These are phyloP conservation scores for Meloidogyne floridensis DNA, from an alignment of 1,140 invertebrate genomes.

Conservation along the genomic window DNA sequence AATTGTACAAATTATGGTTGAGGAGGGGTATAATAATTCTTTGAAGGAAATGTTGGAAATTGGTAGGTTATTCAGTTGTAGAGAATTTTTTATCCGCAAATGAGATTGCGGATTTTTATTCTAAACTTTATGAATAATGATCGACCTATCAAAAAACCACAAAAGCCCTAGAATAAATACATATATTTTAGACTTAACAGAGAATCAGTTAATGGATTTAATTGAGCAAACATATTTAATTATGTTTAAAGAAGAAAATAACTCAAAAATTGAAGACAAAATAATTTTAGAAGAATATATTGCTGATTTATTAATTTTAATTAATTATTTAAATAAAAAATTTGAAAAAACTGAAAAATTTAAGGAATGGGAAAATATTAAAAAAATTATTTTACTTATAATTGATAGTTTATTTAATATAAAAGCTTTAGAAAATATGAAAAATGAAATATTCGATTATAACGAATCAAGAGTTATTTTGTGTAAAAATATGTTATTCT, in stretches of 20 bases:
- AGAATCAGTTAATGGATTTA: neutral
- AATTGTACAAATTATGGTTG: neutral
- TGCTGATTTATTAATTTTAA: neutral
- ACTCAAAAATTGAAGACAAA: neutral
- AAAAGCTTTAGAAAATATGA: neutral
- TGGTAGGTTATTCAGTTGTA: neutral
- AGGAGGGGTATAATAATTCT: neutral
- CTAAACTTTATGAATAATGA: too few relatives aligned
- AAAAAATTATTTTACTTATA: neutral
- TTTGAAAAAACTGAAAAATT: slow-evolving; percentile 1
- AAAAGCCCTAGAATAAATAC: too few relatives aligned
- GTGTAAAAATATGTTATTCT: neutral
- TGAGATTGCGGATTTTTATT: too few relatives aligned
- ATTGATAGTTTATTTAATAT: neutral
- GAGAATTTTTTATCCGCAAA: too few relatives aligned
- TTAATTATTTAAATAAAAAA: slow-evolving; percentile 1
- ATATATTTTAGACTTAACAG: neutral
- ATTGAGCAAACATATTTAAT: neutral
- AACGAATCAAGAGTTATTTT: neutral
- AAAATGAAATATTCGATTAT: neutral
- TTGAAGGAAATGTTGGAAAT: slow-evolving; percentile 4
- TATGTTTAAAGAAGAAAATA: neutral
- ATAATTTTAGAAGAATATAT: neutral
- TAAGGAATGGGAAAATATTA: neutral
- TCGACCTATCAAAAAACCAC: too few relatives aligned